A percentile compares a stretch with the other conserved stretches of the same genome.
Conservation (phyloP, 2,113 vertebrate genomes). For the Nansenia antarctica region DNA sequence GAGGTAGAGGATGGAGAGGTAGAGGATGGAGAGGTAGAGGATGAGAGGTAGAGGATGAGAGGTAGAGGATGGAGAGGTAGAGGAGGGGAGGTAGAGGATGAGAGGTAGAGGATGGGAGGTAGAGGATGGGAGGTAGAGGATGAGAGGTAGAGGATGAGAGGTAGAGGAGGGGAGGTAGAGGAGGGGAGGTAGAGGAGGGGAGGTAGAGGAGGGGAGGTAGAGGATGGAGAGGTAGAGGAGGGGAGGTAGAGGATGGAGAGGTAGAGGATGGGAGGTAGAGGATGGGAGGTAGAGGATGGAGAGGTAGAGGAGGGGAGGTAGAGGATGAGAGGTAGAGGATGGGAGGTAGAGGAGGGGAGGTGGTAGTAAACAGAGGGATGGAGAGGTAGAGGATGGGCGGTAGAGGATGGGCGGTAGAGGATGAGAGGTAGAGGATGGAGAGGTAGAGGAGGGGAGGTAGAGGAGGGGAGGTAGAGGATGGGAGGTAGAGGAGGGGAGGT, state of each 20-base stretch:
- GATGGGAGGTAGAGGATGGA: neutral
- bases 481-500: neutral
- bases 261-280: neutral
- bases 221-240: neutral
- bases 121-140: neutral
- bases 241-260: neutral
- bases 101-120: neutral
- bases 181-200: neutral
- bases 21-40: neutral
- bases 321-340: neutral
- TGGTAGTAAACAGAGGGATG: no score
- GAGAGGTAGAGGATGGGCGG: neutral
- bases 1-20: neutral
- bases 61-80: no score
- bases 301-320: slow-evolving; percentile 4
- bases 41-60: neutral
- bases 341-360: neutral
- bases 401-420: neutral
- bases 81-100: neutral
- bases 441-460: no score
- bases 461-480: neutral
- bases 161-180: neutral
- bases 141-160: neutral
- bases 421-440: no score
- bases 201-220: neutral